Base-by-base conservation (phyloP, 1,140 invertebrate genomes). In the Parapsyche elsis region DNA sequence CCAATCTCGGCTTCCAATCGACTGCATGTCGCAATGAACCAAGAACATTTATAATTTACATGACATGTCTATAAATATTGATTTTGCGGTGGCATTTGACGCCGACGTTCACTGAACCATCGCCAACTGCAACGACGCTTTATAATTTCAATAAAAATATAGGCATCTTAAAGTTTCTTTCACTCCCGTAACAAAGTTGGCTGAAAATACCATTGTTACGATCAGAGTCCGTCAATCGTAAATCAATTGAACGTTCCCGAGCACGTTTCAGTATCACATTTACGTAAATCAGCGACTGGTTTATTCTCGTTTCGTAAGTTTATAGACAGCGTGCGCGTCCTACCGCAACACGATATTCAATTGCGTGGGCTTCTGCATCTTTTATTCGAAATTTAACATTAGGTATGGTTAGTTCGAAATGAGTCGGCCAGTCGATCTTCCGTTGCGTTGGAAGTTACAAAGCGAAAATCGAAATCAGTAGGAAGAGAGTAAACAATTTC, bases 31-130 rank as follows among this genome's bases (percentile, higher is more conserved):
- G 71, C 71, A 73, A 46, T 45, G n/a, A 26, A 26, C 64, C 1
- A 14, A 24, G 26, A 30, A 49, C 71, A 46, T 73, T 73, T 46
- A 73, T 73, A 73, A 73, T 73, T 73, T 49, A 73, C 71, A 49
- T 73, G 23, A 73, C 71, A 19, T 73, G 71, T 73, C 71, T 73
- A 73, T 30, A 73, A 73, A 73, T 73, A 73, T 73, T 73, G 71
- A 73, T 73, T 73, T 73, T 46, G 64, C 23, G 64, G 64, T 67
- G 23, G 64, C 23, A 67, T 26, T 67, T 67, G 64, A 67, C 64
- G 64, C 64, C 64, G 64, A 67, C 64, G 64, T 67, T 67, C 64
- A 67, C 64, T 67, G 64, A 67, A 67, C 64, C 23, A 61, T 12
- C 10, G 23, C 19, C 9, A 67, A 19, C 21, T n/a, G 9, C 9